Conservation (phyloP, 2,113 vertebrate genomes). For the Melierax canorus region DNA sequence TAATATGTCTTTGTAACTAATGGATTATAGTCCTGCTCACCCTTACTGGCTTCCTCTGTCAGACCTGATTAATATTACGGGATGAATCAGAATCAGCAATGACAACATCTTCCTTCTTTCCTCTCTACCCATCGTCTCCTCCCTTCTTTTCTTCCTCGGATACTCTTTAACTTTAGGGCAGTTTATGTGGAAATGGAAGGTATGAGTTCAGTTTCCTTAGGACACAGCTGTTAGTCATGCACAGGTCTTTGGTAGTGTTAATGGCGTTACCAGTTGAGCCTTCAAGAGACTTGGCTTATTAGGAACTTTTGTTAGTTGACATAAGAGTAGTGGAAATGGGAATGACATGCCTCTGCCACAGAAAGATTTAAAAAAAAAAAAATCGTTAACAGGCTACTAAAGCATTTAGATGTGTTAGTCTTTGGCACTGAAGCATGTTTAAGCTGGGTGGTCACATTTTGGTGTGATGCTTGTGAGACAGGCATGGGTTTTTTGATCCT, state of each 20-base stretch:
- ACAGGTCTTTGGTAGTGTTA: neutral
- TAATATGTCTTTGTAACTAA: neutral
- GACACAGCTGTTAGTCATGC: conserved; percentile 3
- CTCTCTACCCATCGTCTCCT: neutral
- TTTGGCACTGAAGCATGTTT: neutral
- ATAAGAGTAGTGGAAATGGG: neutral
- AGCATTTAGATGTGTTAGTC: neutral
- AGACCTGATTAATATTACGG: neutral
- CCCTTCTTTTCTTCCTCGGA: conserved; percentile 8
- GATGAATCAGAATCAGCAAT: neutral
- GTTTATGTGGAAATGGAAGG: conserved; percentile 10
- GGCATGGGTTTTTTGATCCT: neutral
- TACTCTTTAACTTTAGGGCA: neutral
- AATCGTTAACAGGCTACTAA: neutral
- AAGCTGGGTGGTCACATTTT: neutral
- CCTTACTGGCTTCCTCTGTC: neutral
- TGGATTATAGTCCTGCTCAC: neutral
- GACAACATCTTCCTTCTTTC: neutral
- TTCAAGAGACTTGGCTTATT: neutral
- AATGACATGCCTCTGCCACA: neutral
- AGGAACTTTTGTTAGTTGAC: neutral
- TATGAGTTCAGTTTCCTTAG: conserved; percentile 32
- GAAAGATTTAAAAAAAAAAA: neutral
- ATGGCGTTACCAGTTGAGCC: neutral
- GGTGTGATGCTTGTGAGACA: neutral